Evolutionary conservation across 2,888 invertebrate genomes (phyloP).

Genomic region (Harpagoxenus sublaevis): DNA sequence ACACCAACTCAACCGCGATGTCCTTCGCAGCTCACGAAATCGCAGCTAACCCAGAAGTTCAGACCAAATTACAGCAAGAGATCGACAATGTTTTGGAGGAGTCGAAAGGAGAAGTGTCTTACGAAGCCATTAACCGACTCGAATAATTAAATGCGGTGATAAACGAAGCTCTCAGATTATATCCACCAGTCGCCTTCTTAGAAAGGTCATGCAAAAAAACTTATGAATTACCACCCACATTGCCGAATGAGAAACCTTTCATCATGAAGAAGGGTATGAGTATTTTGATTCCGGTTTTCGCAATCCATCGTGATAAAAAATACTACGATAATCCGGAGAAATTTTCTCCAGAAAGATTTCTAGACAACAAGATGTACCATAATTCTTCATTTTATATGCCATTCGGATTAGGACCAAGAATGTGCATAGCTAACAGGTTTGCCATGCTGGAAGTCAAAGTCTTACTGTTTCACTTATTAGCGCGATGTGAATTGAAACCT

Average conservation of each 20-base stretch:
- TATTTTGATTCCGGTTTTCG: constrained; percentile 79
- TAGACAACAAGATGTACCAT: constrained; percentile 78
- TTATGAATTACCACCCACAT: constrained; percentile 76
- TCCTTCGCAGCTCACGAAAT: constrained; percentile 75
- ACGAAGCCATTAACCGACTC: constrained; percentile 86
- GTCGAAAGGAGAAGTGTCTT: constrained; percentile 82
- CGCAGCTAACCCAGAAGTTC: constrained; percentile 84
- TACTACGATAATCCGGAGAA: constrained; percentile 84
- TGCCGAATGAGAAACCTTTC: constrained; percentile 76
- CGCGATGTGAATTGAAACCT: constrained; percentile 73
- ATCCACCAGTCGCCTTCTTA: constrained; percentile 75
- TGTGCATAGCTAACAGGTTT: constrained; percentile 80
- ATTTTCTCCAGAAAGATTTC: constrained; percentile 85
- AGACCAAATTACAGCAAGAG: constrained; percentile 84
- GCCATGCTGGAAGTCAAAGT: constrained; percentile 73
- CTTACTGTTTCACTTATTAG: constrained; percentile 66
- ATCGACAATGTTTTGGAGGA: constrained; percentile 77
- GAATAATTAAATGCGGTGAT: constrained; percentile 88
- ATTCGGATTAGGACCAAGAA: constrained; percentile 83
- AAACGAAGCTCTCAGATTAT: constrained; percentile 78
- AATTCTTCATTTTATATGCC: constrained; percentile 81
- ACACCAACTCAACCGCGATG: constrained; percentile 75
- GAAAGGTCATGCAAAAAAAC: constrained; percentile 79
- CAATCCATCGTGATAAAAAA: constrained; percentile 82
- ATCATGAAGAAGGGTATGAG: constrained; percentile 77